phyloP scores from a whole-genome alignment of 2,113 vertebrate species.

The Pachycephala philippinensis region DNA sequence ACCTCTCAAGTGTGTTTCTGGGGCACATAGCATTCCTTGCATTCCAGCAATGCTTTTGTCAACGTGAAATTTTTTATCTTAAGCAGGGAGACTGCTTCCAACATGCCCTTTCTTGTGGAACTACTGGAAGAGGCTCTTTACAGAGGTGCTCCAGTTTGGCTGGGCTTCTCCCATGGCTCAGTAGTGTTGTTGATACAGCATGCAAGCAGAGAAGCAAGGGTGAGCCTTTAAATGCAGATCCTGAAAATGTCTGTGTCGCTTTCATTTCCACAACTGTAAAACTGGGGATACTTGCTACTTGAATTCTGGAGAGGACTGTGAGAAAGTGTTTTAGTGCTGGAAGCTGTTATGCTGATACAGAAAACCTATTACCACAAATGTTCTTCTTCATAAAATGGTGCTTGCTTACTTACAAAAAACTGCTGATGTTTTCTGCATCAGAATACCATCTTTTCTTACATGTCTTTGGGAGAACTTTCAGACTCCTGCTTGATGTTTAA shows the following conservation, averaged over 20 bases:
- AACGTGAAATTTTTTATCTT: background rate
- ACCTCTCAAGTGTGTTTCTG: background rate
- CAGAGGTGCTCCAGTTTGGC: background rate
- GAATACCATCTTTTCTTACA: background rate
- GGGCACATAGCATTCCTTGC: background rate
- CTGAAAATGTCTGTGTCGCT: background rate
- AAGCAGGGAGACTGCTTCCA: background rate
- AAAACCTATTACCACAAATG: background rate
- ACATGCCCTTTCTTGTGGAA: background rate
- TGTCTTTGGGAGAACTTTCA: background rate
- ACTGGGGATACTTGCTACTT: background rate
- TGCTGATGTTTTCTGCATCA: background rate
- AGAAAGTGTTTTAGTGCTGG: background rate
- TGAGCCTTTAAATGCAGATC: background rate
- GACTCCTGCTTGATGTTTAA: background rate
- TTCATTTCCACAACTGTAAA: background rate
- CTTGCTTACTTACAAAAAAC: background rate
- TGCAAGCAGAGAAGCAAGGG: background rate
- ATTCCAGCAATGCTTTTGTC: background rate
- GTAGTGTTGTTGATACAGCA: background rate
- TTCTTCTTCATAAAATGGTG: background rate
- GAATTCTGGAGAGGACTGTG: background rate
- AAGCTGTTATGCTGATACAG: background rate
- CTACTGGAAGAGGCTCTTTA: background rate
- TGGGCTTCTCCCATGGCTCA: fast-evolving